These are phyloP conservation scores for Todus mexicanus DNA, from an alignment of 2,797 vertebrate genomes.

Conservation along the genomic window DNA sequence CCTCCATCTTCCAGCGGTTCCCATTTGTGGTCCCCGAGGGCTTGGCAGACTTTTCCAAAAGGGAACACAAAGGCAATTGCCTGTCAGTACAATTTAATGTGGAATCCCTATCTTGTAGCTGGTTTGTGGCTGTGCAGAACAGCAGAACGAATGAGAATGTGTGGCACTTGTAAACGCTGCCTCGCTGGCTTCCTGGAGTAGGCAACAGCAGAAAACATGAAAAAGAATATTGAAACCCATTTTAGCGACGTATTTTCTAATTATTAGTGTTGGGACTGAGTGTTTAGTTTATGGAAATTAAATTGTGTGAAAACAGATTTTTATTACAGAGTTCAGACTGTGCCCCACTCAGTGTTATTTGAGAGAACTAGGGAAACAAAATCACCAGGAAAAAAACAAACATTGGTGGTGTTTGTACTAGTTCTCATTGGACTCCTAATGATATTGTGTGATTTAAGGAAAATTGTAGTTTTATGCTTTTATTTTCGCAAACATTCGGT, in stretches of 20 bases:
- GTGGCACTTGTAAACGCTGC: background rate
- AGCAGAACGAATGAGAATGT: background rate
- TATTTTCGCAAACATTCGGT: background rate
- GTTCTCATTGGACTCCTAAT: background rate
- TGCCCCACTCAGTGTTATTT: background rate
- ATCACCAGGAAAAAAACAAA: background rate
- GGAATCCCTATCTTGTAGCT: background rate
- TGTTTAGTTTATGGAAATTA: background rate
- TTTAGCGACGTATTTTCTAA: conserved; percentile 13
- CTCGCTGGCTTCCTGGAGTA: background rate
- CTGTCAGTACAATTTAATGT: background rate
- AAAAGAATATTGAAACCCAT: background rate
- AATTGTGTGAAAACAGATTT: background rate
- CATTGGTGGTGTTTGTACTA: background rate
- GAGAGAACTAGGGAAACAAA: background rate
- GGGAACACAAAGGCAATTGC: background rate
- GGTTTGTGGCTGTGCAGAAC: background rate
- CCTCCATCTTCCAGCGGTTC: background rate
- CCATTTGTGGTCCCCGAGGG: background rate
- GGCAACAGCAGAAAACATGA: background rate
- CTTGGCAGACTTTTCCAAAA: background rate
- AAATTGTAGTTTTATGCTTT: background rate
- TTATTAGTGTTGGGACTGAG: background rate
- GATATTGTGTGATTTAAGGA: background rate
- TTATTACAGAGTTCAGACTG: background rate